Base-by-base conservation (phyloP, 2,888 invertebrate genomes). In the Laspeyria flexula region DNA sequence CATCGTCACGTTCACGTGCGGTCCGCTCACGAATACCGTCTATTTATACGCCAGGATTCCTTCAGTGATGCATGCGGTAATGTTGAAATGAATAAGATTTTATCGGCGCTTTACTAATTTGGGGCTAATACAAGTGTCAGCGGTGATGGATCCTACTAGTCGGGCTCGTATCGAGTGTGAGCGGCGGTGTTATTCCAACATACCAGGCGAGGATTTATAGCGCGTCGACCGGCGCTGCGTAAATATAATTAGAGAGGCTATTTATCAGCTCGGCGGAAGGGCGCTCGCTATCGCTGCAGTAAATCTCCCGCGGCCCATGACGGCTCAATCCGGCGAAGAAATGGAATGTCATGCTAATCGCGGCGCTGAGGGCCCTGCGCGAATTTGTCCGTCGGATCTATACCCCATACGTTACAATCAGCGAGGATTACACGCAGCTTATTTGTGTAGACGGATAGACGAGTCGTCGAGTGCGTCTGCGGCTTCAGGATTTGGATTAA, bases 231-330 rank as follows among this genome's bases (percentile, higher is more conserved):
- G 87, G 84, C 86, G 85, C 88, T 84, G 87, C 88, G 90, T 92
- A 90, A 91, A 90, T 91, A 91, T 91, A 91, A 91, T 91, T 90
- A 91, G 86, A 90, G 86, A 77, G 84, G 86, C 88, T 84, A 90
- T 91, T 89, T 90, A 89, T 91, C 90, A 90, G 88, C 71, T 72
- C 85, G 81, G 83, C 85, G 89, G 90, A 90, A 88, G 90, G 87
- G 88, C 87, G 83, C 85, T 75, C 78, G 77, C 80, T 86, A 88
- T 90, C 88, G 81, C 77, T 71, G 83, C 81, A 70, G 85, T 91
- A 87, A 90, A 90, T 90, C 90, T 90, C 73, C 59, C 68, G 69
- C 73, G 72, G 75, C 74, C 77, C 78, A 79, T 81, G 90, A 90
- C 87, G 85, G 80, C 87, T 91, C 89, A 90, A 90, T 91, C 86